Conservation (phyloP, 2,888 invertebrate genomes). For the Diloba caeruleocephala region DNA sequence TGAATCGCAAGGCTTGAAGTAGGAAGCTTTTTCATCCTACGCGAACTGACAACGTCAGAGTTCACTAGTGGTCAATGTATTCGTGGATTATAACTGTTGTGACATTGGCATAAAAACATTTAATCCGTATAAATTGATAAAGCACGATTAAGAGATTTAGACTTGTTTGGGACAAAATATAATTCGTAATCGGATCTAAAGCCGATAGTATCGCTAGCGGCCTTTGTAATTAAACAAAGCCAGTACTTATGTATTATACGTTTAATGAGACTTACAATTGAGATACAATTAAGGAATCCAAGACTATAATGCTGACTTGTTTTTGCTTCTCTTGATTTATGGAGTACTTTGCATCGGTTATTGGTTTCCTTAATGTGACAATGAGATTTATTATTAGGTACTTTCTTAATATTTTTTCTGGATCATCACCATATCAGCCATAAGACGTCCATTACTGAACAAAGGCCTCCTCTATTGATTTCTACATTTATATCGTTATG, state of each 20-base stretch:
- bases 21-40: constrained; percentile 36
- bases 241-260: not conserved
- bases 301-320: constrained; percentile 9
- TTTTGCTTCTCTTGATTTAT: constrained; percentile 20
- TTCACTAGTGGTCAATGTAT: constrained; percentile 67
- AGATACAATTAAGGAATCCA: constrained; percentile 5
- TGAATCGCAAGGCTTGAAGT: constrained; percentile 10
- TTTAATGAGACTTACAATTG: constrained; percentile 18
- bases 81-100: constrained; percentile 64
- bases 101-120: constrained; percentile 50
- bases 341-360: constrained; percentile 1
- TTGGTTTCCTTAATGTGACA: not conserved
- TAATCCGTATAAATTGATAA: constrained; percentile 58
- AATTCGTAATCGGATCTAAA: constrained; percentile 7
- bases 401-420: constrained; percentile 10
- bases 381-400: constrained; percentile 19
- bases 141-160: constrained; percentile 34
- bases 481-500: too few species aligned
- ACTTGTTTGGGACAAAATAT: constrained; percentile 16
- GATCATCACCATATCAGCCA: too few species aligned
- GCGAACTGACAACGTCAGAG: constrained; percentile 33
- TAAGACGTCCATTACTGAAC: too few species aligned
- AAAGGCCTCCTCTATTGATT: too few species aligned
- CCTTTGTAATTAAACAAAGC: constrained; percentile 9
- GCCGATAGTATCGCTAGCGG: constrained; percentile 3